Base-by-base conservation (phyloP, 2,888 invertebrate species). In the Neuroscelio doddi region DNA sequence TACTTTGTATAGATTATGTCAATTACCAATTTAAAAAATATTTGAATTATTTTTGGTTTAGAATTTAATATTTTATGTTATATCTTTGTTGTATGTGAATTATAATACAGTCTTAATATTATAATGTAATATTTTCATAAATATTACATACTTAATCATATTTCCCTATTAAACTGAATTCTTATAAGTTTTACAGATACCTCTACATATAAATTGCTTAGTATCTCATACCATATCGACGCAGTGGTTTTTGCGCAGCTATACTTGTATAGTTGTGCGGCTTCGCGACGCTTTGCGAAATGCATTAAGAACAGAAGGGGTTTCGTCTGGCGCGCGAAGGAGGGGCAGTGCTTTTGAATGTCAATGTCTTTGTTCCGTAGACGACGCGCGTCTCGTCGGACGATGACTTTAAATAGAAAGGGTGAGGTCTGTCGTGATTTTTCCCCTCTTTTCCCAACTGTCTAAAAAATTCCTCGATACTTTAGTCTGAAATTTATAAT, bases 341-440 rank as follows among this genome's bases (percentile, higher is more conserved):
- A 73, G 61, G 58, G 71, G 61, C 69, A 49, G 61, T 47, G 74
- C 77, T 81, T 82, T 80, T 80, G 79, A 80, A 81, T 81, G 82
- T 80, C 80, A 81, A 80, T 80, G 80, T 79, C 80, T 80, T 79
- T 80, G 80, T 79, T 75, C 64, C 69, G 55, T 7, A 27, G 17
- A 36, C 55, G 59, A 47, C 58, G 59, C 53, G 59, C 52, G 45
- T 56, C 56, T 46, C 53, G 44, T 46, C 44, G 51, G 38, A 12
- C 24, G 21, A 46, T 26, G 41, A 47, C 32, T 44, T 61, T 45
- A 45, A 34, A 34, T 42, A 24, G 26, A 51, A 42, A 42, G 36
- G 47, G 57, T 41, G 51, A 57, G 29, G 27, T 27, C 14, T 29
- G 36, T 32, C 27, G 26, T 8, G 8, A 29, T 44, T 51, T 42